A percentile compares a stretch with the other conserved stretches of the same genome.
Evolutionary conservation across 2,888 invertebrate genomes (phyloP).

Genomic region (Lampropteryx suffumata): DNA sequence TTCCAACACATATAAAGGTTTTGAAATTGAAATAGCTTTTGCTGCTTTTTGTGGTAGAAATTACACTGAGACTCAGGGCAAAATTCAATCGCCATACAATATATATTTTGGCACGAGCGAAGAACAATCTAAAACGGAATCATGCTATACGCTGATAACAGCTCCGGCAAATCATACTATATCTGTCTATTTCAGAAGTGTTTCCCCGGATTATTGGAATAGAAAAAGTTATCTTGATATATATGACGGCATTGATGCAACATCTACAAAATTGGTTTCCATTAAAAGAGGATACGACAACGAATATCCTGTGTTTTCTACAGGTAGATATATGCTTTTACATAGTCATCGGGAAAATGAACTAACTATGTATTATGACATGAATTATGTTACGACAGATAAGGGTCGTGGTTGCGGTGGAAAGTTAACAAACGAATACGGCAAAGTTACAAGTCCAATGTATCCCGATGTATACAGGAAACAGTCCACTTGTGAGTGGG

Average conservation of each 20-base stretch:
- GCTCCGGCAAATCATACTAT: conserved; percentile 87
- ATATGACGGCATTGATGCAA: conserved; percentile 60
- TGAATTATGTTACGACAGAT: conserved; percentile 61
- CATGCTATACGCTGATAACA: conserved; percentile 86
- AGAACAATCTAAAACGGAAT: conserved; percentile 17
- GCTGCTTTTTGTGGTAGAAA: conserved; percentile 83
- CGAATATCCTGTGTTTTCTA: conserved; percentile 84
- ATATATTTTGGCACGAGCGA: not conserved
- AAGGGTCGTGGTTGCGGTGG: conserved; percentile 73
- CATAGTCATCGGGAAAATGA: conserved; percentile 56
- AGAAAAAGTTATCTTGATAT: conserved; percentile 62
- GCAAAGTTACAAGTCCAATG: conserved; percentile 65
- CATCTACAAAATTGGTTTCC: conserved; percentile 42
- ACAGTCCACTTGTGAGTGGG: conserved; percentile 64
- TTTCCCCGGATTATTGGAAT: conserved; percentile 48
- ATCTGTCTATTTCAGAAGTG: conserved; percentile 82
- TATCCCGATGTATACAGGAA: conserved; percentile 65
- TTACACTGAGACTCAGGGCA: conserved; percentile 87
- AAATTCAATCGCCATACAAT: conserved; percentile 74
- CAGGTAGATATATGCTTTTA: conserved; percentile 85
- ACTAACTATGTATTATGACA: conserved; percentile 45
- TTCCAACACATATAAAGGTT: conserved; percentile 76
- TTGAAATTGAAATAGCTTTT: conserved; percentile 84
- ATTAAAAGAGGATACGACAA: conserved; percentile 40
- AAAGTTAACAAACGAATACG: conserved; percentile 50